Evolutionary conservation across 2,888 invertebrate genomes (phyloP), one percentile per base, ranked within the genome.

Genomic region (Globia sparganii): DNA sequence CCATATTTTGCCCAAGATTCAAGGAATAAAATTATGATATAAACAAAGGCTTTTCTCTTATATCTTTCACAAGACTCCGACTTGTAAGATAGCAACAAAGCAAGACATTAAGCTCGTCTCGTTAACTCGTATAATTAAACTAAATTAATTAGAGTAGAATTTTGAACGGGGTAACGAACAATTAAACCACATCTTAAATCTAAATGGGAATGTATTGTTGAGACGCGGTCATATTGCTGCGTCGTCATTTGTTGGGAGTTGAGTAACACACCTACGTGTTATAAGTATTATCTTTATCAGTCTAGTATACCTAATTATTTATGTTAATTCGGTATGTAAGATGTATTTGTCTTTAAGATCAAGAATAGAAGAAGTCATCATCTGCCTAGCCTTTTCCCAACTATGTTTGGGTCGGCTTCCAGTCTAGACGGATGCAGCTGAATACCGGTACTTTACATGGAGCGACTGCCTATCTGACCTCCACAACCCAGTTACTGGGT

Each of bases 131-230:
- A 77, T 86, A 75, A 86, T 80, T 86, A 81, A 79, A 81, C 75
- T 74, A 68, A 87, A 86, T 84, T 87, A 87, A 87, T 87, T 83
- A 83, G 65, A 65, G 80, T 72, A 67, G 75, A 78, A 84, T 84
- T 86, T 84, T 76, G 83, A 83, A 85, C 80, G 77, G 83, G 74
- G 68, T 81, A 81, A 65, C 86, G 80, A 85, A 87, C 88, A 87
- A 83, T 87, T 83, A 83, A 86, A 86, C 77, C 85, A 71, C 58
- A 34, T 67, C 53, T 59, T 86, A 80, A 37, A 84, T 83, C 78
- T 72, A 64, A 70, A 75, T 31, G 46, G 53, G 70, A 43, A 56
- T 66, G 69, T 64, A 71, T 73, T 69, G 83, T 86, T 72, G 58
- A 66, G 82, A 25, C 21, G 73, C 59, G 65, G 67, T 53, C 77